A percentile compares a stretch with the other conserved stretches of the same genome.
Conservation (phyloP, 1,140 invertebrate species). For the Caenorhabditis tropicalis region DNA sequence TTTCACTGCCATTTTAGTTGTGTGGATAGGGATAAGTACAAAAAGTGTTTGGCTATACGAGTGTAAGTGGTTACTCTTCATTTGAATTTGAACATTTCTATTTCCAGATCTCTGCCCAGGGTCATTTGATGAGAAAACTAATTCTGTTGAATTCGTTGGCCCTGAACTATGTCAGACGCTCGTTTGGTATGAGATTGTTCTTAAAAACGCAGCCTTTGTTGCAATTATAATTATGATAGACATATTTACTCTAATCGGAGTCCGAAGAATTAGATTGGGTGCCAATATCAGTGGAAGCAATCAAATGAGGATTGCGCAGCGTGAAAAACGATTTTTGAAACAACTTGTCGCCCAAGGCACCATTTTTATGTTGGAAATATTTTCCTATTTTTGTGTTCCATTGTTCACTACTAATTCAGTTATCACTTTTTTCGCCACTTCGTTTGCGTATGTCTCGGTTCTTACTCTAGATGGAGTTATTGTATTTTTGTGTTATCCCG, state of each 20-base stretch:
- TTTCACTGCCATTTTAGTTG: background rate
- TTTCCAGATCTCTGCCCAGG: too few relatives aligned
- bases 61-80: background rate
- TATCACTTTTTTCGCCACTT: background rate
- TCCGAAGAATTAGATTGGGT: background rate
- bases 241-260: background rate
- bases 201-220: background rate
- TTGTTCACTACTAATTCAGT: background rate
- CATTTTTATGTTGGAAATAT: background rate
- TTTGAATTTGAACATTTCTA: too few relatives aligned
- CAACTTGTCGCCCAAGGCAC: background rate
- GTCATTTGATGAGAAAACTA: too few relatives aligned
- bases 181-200: background rate
- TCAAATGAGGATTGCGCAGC: background rate
- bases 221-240: background rate
- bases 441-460: background rate
- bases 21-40: background rate
- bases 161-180: background rate
- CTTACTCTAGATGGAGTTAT: background rate
- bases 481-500: background rate
- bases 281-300: background rate
- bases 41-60: background rate
- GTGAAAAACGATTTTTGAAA: background rate
- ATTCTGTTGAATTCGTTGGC: too few relatives aligned
- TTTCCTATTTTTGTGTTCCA: background rate